Base-by-base conservation (phyloP, 1,140 invertebrate genomes). In the Maniola jurtina region DNA sequence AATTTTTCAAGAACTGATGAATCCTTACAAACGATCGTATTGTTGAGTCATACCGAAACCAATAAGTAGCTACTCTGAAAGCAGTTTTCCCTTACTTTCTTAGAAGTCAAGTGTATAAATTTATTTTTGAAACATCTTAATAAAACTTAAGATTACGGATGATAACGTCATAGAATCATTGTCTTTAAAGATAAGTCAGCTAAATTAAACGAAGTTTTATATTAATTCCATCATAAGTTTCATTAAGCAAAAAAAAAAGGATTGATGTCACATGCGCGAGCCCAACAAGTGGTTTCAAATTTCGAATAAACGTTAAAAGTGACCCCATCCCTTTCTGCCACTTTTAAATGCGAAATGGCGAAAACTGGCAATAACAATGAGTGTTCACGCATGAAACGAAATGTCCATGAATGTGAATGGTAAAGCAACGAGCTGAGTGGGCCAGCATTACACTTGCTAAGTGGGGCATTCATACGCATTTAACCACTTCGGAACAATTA, bases 401-500 rank as follows among this genome's bases (percentile, higher is more conserved):
- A 52, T 8, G 48, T 2, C 48, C 16, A 13, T 61, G 59, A 66
- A 70, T 70, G 64, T 70, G 61, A 65, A 67, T 67, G 59, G 56
- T 65, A 61, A 59, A 61, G 62, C 59, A 66, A 61, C 58, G 16
- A 67, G 61, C 56, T 45, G 62, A 69, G 68, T 70, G 55, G 64
- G 61, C 38, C 60, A 66, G 52, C 61, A 64, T 64, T 66, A 72
- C 61, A 69, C 61, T 69, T 62, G 70, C 76, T 77, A 79, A 84
- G 76, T 83, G 69, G 73, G 52, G 62, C 75, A 82, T 79, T 80
- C 76, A 79, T 73, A 79, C 76, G 76, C 61, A 66, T 71, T 70
- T 70, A 73, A 66, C 75, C 78, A 82, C 78, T 86, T 83, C 74
- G 75, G 67, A 60, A 77, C 81, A 86, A 86, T 87, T 87, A 85